phyloP scores from a whole-genome alignment of 2,113 vertebrate species.

The Sakesphorus luctuosus region DNA sequence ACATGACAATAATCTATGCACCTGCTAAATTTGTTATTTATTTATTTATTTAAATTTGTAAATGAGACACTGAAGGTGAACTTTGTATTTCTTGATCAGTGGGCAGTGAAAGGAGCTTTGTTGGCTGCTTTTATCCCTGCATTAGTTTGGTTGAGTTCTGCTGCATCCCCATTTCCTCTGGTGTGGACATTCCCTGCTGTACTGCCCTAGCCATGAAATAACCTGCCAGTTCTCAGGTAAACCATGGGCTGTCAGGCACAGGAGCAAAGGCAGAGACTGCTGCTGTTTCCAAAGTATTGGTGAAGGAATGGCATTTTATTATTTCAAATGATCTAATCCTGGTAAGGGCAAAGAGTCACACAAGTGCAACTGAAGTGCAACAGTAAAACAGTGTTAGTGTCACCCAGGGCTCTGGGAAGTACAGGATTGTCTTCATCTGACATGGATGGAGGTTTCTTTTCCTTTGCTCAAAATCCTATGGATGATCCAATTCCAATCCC shows the following conservation, averaged over 20 bases:
- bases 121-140: neutral
- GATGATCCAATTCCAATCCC: neutral
- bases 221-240: neutral
- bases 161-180: neutral
- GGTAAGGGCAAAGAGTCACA: neutral
- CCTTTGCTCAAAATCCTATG: neutral
- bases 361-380: neutral
- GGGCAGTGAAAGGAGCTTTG: neutral
- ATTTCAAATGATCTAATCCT: neutral
- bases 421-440: neutral
- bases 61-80: neutral
- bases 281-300: neutral
- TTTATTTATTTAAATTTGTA: neutral
- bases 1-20: neutral
- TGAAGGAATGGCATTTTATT: neutral
- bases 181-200: neutral
- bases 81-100: neutral
- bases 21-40: neutral
- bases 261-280: neutral
- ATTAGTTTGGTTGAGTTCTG: neutral
- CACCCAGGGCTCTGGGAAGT: neutral
- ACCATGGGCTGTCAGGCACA: accelerated
- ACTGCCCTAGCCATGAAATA: neutral
- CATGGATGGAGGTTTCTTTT: neutral
- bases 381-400: neutral